These are phyloP conservation scores for Helogale parvula DNA, from an alignment of 2,113 vertebrate species.

Conservation along the genomic window DNA sequence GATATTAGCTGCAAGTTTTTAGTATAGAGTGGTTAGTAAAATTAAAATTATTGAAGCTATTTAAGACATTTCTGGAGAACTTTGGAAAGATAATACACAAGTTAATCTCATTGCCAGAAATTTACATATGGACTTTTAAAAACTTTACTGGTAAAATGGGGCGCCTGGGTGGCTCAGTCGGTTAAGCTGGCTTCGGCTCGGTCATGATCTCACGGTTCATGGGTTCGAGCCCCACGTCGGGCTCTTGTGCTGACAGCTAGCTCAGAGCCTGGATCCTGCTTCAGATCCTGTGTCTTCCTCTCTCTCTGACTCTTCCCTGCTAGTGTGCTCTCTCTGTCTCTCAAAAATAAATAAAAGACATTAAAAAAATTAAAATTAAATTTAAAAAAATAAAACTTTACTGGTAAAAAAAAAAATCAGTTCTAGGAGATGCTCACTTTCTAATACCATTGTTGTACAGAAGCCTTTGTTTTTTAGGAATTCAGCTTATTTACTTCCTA, in stretches of 20 bases:
- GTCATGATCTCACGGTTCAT: too few relatives aligned
- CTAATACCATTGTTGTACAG: neutral
- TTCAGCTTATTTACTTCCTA: conserved; percentile 31
- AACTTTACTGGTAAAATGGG: neutral
- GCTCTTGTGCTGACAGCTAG: too few relatives aligned
- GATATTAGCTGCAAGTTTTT: neutral
- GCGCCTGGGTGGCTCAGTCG: too few relatives aligned
- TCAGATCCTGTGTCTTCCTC: too few relatives aligned
- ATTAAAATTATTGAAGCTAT: conserved; percentile 27
- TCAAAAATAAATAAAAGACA: too few relatives aligned
- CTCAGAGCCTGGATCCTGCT: too few relatives aligned
- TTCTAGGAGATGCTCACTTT: neutral
- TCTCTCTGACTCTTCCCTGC: too few relatives aligned
- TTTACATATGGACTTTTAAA: neutral
- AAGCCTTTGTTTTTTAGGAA: conserved; percentile 33
- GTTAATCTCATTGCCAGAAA: conserved; percentile 50
- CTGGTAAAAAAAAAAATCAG: neutral
- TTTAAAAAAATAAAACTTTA: too few relatives aligned
- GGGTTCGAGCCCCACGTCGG: too few relatives aligned
- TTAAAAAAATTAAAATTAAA: too few relatives aligned
- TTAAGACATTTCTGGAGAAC: conserved; percentile 29
- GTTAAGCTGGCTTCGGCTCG: too few relatives aligned
- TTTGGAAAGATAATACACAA: conserved; percentile 1
- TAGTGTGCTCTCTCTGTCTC: too few relatives aligned
- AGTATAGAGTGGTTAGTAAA: neutral